Evolutionary conservation across 2,113 vertebrate genomes (phyloP).

Genomic region (Potamarius usumacintae): DNA sequence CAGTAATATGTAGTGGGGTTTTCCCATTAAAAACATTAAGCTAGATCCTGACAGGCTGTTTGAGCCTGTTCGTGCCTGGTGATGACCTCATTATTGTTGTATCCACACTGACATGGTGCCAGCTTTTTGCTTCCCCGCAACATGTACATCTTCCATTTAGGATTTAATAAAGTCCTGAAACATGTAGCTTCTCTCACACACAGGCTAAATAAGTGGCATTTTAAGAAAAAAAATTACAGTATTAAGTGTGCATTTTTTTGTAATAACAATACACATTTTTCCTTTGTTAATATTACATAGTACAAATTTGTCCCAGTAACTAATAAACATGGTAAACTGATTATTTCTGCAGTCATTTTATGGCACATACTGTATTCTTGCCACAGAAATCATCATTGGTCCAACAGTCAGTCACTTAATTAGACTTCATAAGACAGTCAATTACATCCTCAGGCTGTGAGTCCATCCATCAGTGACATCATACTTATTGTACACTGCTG

Average conservation of each 20-base stretch:
- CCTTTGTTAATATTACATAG: background rate
- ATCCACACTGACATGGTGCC: conserved; percentile 2
- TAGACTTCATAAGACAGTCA: conserved; percentile 4
- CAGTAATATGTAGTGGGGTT: conserved; percentile 26
- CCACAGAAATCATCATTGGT: conserved; percentile 26
- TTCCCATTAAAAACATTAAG: background rate
- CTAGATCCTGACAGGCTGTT: conserved; percentile 10
- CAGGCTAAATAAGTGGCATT: background rate
- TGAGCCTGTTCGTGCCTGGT: conserved; percentile 29
- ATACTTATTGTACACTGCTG: conserved; percentile 39
- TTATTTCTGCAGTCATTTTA: conserved; percentile 22
- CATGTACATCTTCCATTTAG: background rate
- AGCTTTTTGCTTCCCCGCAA: conserved; percentile 4
- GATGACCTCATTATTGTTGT: conserved; percentile 32
- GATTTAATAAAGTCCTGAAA: background rate
- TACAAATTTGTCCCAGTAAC: conserved; percentile 5
- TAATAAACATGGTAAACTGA: background rate
- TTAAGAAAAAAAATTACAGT: background rate
- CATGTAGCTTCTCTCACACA: background rate
- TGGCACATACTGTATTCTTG: conserved; percentile 4
- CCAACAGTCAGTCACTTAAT: conserved; percentile 41
- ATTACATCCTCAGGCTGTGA: conserved; percentile 16
- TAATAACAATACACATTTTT: background rate
- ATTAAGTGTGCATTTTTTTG: background rate
- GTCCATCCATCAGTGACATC: conserved; percentile 46